These are phyloP conservation scores for Dasysyrphus albostriatus DNA, from an alignment of 2,888 invertebrate genomes.

Conservation along the genomic window DNA sequence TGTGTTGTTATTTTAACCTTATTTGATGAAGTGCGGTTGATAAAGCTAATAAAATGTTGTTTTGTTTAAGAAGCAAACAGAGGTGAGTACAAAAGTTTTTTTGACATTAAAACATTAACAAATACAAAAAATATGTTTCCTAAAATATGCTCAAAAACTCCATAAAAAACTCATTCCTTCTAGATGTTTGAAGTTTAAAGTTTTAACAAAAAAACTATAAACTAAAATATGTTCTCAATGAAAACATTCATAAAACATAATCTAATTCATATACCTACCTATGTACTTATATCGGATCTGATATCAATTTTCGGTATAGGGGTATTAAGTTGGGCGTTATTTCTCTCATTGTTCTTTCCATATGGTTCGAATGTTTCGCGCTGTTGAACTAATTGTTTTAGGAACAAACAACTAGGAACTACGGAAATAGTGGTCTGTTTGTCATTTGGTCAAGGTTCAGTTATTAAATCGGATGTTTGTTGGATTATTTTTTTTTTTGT, in stretches of 20 bases:
- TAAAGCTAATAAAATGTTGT: neutral
- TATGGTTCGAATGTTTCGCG: conserved; percentile 54
- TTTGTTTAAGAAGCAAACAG: neutral
- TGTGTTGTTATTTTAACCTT: neutral
- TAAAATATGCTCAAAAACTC: neutral
- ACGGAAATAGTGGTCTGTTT: conserved; percentile 13
- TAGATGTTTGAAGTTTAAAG: neutral
- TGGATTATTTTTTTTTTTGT: neutral
- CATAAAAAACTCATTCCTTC: neutral
- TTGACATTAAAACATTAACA: neutral
- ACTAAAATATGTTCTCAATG: neutral
- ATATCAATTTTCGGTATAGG: neutral
- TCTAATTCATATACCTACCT: neutral
- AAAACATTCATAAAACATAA: neutral
- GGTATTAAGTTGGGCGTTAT: conserved; percentile 23
- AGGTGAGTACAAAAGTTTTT: conserved; percentile 33
- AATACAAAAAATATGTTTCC: neutral
- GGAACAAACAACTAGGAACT: conserved; percentile 18
- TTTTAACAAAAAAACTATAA: neutral
- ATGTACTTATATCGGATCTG: neutral
- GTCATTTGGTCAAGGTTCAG: conserved; percentile 62
- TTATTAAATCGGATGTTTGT: conserved; percentile 47
- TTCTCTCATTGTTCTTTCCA: conserved; percentile 31
- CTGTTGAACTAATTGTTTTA: conserved; percentile 38
- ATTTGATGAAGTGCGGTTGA: neutral